A percentile compares a stretch with the other conserved stretches of the same genome.
These are phyloP conservation scores for Lysandra bellargus DNA, from an alignment of 2,888 invertebrate species.

Conservation along the genomic window DNA sequence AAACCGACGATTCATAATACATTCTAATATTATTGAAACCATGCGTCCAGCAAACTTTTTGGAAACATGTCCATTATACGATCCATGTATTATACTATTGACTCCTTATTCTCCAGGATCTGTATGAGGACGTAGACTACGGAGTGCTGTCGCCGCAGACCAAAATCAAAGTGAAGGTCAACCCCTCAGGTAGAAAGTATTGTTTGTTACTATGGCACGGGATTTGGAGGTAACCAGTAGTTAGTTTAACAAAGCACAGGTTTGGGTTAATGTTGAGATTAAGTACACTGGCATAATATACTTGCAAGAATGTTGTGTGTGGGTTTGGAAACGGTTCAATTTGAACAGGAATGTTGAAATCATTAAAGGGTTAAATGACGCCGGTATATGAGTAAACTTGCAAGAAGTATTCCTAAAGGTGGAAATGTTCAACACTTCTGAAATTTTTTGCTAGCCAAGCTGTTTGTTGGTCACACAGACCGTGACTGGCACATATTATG, in stretches of 20 bases:
- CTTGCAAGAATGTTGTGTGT: neutral
- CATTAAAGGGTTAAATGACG: too few species aligned
- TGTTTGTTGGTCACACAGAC: too few species aligned
- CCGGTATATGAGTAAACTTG: neutral
- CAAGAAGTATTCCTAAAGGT: neutral
- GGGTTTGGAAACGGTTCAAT: neutral
- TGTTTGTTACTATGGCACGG: slow-evolving; percentile 33
- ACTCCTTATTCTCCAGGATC: slow-evolving; percentile 80
- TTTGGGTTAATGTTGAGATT: neutral
- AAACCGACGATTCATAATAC: too few species aligned
- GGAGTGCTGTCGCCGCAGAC: slow-evolving; percentile 91
- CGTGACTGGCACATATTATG: too few species aligned
- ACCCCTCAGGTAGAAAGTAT: slow-evolving; percentile 88
- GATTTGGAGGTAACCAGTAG: neutral
- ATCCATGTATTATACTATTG: neutral
- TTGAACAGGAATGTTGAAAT: neutral
- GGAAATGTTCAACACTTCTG: too few species aligned
- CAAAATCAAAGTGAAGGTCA: slow-evolving; percentile 95
- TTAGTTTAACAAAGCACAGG: neutral
- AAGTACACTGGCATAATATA: neutral
- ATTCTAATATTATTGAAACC: too few species aligned
- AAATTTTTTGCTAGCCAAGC: too few species aligned
- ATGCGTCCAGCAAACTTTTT: too few species aligned
- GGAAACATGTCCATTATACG: too few species aligned
- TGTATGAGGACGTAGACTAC: slow-evolving; percentile 94